These are phyloP conservation scores for Agrilus mali DNA, from an alignment of 2,888 invertebrate genomes.

Conservation along the genomic window DNA sequence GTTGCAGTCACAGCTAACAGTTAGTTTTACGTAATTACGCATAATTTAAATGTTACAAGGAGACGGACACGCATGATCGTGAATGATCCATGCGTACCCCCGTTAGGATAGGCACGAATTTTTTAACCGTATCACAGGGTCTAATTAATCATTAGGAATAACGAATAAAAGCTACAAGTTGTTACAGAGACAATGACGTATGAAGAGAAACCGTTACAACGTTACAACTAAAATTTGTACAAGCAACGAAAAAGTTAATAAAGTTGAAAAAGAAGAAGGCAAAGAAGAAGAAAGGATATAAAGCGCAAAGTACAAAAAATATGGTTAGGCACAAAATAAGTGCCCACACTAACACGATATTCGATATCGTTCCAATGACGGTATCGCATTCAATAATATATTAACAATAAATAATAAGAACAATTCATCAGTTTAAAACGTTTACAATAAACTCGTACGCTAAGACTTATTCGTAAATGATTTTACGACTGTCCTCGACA, in stretches of 20 bases:
- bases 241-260: no score
- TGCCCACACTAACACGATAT: slow-evolving; percentile 27
- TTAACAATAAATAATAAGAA: not conserved
- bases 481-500: slow-evolving; percentile 21
- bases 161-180: slow-evolving; percentile 6
- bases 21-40: slow-evolving; percentile 13
- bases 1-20: slow-evolving; percentile 35
- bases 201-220: not conserved
- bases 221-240: no score
- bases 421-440: slow-evolving; percentile 1
- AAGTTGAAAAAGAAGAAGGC: no score
- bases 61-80: slow-evolving; percentile 14
- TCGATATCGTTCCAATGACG: slow-evolving; percentile 2
- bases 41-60: slow-evolving; percentile 20
- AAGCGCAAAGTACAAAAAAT: not conserved
- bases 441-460: slow-evolving; percentile 18
- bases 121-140: slow-evolving; percentile 28
- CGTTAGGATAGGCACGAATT: slow-evolving; percentile 31
- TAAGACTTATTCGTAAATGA: slow-evolving; percentile 27
- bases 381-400: not conserved
- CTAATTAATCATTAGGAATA: slow-evolving; percentile 3
- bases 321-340: slow-evolving; percentile 20
- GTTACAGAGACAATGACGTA: not conserved
- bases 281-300: slow-evolving; percentile 3
- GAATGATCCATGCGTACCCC: slow-evolving; percentile 11